phyloP scores from a whole-genome alignment of 2,113 vertebrate genomes.

The Lota lota region DNA sequence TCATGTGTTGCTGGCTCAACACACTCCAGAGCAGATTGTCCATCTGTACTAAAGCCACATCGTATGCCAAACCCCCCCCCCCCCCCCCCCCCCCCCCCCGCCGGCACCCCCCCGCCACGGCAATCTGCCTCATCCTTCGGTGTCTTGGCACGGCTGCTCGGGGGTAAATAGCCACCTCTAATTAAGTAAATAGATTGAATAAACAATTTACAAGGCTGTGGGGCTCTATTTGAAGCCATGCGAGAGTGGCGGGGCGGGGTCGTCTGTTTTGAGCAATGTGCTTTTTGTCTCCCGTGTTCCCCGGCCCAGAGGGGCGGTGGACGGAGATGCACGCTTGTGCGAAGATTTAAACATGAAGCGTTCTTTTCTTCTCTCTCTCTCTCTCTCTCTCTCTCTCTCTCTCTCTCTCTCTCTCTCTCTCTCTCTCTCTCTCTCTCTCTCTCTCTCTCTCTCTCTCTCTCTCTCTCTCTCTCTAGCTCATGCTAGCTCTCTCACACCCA shows the following conservation, averaged over 20 bases:
- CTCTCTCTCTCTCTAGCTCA: too few relatives aligned
- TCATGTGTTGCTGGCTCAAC: constrained; percentile 21
- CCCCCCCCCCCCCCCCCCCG: constrained; percentile 1
- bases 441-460: too few relatives aligned
- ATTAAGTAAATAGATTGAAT: constrained; percentile 60
- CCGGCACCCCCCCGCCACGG: constrained; percentile 26
- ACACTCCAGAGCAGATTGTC: constrained; percentile 43
- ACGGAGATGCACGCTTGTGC: neutral
- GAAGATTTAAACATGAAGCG: constrained; percentile 25
- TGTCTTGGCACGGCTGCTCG: constrained; percentile 43
- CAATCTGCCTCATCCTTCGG: constrained; percentile 43
- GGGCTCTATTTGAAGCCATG: neutral
- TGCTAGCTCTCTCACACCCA: neutral
- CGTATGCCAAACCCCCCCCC: too few relatives aligned
- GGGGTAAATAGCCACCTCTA: constrained; percentile 51
- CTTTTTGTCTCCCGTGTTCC: neutral
- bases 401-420: too few relatives aligned
- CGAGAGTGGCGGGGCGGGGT: neutral
- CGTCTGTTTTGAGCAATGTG: too few relatives aligned
- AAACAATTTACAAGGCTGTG: constrained; percentile 46
- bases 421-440: too few relatives aligned
- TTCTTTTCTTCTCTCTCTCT: constrained; percentile 3
- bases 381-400: neutral
- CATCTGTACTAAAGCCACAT: constrained; percentile 31
- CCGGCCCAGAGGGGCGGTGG: neutral